Percentiles rank a stretch among this genome's conserved stretches.
These are phyloP conservation scores for Tridacna crocea DNA, from an alignment of 2,888 invertebrate genomes.

Conservation along the genomic window DNA sequence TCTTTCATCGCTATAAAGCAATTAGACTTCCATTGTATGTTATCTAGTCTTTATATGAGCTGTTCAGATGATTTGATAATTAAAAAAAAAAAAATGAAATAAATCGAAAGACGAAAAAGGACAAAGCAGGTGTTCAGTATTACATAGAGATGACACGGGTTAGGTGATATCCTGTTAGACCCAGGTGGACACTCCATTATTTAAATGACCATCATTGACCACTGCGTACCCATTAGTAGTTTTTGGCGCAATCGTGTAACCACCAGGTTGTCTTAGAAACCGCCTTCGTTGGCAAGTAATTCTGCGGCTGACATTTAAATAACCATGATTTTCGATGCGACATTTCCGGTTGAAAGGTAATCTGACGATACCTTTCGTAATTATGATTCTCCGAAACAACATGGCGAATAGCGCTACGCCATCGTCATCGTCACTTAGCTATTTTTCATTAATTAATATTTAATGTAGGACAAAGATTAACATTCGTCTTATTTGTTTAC, in stretches of 20 bases:
- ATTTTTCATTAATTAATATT: no score
- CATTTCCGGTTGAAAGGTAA: constrained; percentile 13
- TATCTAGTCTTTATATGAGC: no score
- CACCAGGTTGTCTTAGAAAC: constrained; percentile 10
- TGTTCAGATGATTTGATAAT: no score
- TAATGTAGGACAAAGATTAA: no score
- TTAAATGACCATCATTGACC: constrained; percentile 1
- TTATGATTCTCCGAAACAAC: not conserved
- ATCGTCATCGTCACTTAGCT: no score
- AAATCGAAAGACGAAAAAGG: no score
- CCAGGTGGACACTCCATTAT: constrained; percentile 33
- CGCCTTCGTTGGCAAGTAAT: not conserved
- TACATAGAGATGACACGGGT: constrained; percentile 29
- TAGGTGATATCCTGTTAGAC: constrained; percentile 28
- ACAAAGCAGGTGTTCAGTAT: constrained; percentile 31
- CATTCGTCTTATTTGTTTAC: no score
- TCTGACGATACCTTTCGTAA: not conserved
- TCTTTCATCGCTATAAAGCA: no score
- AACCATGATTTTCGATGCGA: constrained; percentile 9
- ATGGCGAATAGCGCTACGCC: no score
- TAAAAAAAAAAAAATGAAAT: no score
- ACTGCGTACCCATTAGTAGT: constrained; percentile 6
- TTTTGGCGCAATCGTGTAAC: constrained; percentile 22
- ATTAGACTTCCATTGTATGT: no score
- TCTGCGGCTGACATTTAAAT: constrained; percentile 11